These are phyloP conservation scores for Porites evermanni DNA, from an alignment of 92 coral and sea anemone genomes.

Conservation along the genomic window DNA sequence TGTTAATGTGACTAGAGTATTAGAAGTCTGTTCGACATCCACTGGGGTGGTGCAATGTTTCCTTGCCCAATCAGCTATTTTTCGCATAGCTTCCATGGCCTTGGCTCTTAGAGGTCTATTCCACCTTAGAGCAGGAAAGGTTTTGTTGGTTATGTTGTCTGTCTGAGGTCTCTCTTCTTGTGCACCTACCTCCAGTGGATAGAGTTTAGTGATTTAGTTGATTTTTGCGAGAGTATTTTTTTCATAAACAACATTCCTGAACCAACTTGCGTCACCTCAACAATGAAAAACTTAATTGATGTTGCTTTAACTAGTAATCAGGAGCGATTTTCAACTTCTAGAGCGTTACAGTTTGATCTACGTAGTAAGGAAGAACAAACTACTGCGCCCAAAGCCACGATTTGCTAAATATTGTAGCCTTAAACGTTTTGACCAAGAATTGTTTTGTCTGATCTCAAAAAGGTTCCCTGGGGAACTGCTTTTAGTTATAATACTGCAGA, in stretches of 20 bases:
- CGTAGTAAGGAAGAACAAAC: conserved; percentile 14
- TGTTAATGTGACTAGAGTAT: too few relatives aligned
- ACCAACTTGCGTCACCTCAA: conserved; percentile 64
- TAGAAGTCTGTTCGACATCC: too few relatives aligned
- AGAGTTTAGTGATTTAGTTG: not conserved
- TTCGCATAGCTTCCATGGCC: too few relatives aligned
- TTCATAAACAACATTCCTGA: conserved; percentile 46
- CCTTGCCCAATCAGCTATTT: too few relatives aligned
- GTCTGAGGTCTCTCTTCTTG: too few relatives aligned
- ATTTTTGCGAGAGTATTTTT: conserved; percentile 41
- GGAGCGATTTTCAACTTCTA: conserved; percentile 60
- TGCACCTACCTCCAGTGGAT: too few relatives aligned
- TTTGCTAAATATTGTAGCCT: conserved; percentile 45
- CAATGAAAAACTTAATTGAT: conserved; percentile 45
- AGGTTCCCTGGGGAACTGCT: conserved; percentile 64
- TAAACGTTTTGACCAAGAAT: conserved; percentile 16
- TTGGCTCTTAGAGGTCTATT: too few relatives aligned
- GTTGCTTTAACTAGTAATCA: conserved; percentile 56
- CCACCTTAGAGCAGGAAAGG: too few relatives aligned
- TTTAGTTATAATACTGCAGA: conserved; percentile 44
- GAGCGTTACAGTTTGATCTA: conserved; percentile 65
- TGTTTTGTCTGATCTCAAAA: conserved; percentile 34
- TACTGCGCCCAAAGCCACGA: conserved; percentile 43
- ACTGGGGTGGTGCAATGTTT: too few relatives aligned
- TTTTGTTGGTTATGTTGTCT: too few relatives aligned